Evolutionary conservation across 1,140 invertebrate genomes (phyloP), one percentile per base, ranked within the genome.

Genomic region (Limonius californicus): DNA sequence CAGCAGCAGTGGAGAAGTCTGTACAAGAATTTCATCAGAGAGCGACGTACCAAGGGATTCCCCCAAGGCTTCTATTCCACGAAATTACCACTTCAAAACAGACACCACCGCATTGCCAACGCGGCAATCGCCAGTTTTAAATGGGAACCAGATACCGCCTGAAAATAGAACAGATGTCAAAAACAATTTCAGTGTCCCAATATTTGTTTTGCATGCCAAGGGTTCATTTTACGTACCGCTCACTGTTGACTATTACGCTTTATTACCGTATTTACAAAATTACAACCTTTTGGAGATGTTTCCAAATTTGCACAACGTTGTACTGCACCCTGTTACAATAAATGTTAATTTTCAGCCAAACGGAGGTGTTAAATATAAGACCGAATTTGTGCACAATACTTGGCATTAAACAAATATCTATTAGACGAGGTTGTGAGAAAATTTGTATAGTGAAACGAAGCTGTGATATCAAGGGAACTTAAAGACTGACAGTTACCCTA

Each of bases 211-310:
- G 0, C 91, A 94, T 76, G 85, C 89, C 18, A 83, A 87, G 76
- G 93, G 94, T 14, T 87, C 89, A n/a, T 96, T 90, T 73, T 97
- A 97, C 76, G 84, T 97, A 54, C 95, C 94, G 2, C 75, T 96
- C 42, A 92, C 91, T n/a, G 83, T 97, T 12, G 91, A 95, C 65
- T 86, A 89, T 54, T 81, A 87, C 14, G 78, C 88, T 12, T 75
- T 96, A 14, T 76, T 87, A 62, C 87, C 90, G 0, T 86, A 88
- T 65, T 77, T 93, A 1, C 82, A 82, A 7, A 82, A 81, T 1
- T 80, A 81, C 64, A 81, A 85, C 75, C 73, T 83, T 32, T 68
- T 83, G 23, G 82, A 84, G 61, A 79, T 81, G 23, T 76, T 80
- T 55, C 81, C 83, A 20, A 79, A 80, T 56, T 79, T 83, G 0